phyloP scores from a whole-genome alignment of 2,888 invertebrate species.

The Clivina fossor region DNA sequence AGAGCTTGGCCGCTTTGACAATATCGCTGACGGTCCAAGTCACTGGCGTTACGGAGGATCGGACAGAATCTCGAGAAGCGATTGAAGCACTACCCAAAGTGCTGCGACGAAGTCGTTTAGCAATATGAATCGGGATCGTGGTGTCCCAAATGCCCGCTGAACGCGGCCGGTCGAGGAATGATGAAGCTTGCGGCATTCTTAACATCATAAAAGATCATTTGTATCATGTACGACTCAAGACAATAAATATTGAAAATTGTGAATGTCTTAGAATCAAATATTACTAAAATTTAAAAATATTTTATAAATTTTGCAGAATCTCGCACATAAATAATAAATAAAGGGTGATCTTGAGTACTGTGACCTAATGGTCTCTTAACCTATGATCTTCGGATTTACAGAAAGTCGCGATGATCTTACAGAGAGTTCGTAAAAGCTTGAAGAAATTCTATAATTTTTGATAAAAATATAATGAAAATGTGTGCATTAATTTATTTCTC shows the following conservation, averaged over 20 bases:
- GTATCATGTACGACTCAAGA: not conserved
- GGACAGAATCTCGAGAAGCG: slow-evolving; percentile 8
- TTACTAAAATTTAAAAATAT: no score
- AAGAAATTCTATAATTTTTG: no score
- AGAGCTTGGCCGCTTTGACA: slow-evolving; percentile 60
- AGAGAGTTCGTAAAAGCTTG: no score
- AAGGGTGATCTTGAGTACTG: no score
- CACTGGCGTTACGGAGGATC: slow-evolving; percentile 38
- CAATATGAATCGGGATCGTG: slow-evolving; percentile 17
- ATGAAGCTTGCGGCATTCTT: slow-evolving; percentile 15
- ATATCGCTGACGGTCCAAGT: slow-evolving; percentile 55
- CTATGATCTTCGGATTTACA: no score
- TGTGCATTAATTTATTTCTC: no score
- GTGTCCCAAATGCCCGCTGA: slow-evolving; percentile 34
- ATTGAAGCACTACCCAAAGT: slow-evolving; percentile 20
- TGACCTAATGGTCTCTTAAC: no score
- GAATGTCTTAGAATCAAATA: not conserved
- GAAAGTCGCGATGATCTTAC: no score
- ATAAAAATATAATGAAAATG: no score
- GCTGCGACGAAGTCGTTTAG: slow-evolving; percentile 19
- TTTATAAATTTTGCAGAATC: no score
- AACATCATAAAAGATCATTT: no score
- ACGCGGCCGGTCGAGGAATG: slow-evolving; percentile 28
- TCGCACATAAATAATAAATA: no score
- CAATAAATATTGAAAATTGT: not conserved